These are phyloP conservation scores for Trichomycterus rosablanca DNA, from an alignment of 2,113 vertebrate species.

Conservation along the genomic window DNA sequence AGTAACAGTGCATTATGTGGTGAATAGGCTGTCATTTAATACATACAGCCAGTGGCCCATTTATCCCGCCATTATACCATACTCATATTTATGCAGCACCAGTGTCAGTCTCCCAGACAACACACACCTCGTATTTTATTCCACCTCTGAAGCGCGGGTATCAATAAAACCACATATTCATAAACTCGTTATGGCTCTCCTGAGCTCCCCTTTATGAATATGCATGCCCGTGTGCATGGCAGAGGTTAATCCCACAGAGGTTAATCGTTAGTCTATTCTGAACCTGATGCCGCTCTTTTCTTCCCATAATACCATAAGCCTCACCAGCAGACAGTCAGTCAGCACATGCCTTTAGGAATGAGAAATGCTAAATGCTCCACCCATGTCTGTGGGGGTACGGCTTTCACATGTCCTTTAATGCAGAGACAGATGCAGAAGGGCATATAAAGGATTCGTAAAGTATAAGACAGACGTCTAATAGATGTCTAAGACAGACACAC, in stretches of 20 bases:
- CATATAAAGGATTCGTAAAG: not conserved
- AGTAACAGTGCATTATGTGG: too few relatives aligned
- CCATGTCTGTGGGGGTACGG: not conserved
- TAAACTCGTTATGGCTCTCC: constrained; percentile 27
- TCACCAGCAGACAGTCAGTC: too few relatives aligned
- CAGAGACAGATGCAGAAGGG: not conserved
- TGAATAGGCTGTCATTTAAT: too few relatives aligned
- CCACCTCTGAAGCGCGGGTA: constrained; percentile 5
- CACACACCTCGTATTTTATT: constrained; percentile 11
- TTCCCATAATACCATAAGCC: constrained; percentile 31
- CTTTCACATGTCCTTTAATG: not conserved
- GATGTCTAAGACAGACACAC: constrained; percentile 43
- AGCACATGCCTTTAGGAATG: constrained; percentile 8
- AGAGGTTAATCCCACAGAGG: constrained; percentile 50
- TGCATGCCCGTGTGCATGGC: constrained; percentile 54
- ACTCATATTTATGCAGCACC: too few relatives aligned
- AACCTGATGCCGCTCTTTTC: constrained; percentile 27
- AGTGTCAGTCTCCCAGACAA: not conserved
- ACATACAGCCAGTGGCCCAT: not conserved
- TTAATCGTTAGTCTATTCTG: constrained; percentile 42
- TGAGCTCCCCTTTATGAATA: constrained; percentile 52
- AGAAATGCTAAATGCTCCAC: constrained; percentile 7
- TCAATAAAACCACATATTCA: constrained; percentile 32
- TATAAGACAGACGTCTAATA: not conserved
- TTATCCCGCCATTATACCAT: too few relatives aligned